Conservation (phyloP, 2,888 invertebrate species). For the Neoaliturus tenellus region DNA sequence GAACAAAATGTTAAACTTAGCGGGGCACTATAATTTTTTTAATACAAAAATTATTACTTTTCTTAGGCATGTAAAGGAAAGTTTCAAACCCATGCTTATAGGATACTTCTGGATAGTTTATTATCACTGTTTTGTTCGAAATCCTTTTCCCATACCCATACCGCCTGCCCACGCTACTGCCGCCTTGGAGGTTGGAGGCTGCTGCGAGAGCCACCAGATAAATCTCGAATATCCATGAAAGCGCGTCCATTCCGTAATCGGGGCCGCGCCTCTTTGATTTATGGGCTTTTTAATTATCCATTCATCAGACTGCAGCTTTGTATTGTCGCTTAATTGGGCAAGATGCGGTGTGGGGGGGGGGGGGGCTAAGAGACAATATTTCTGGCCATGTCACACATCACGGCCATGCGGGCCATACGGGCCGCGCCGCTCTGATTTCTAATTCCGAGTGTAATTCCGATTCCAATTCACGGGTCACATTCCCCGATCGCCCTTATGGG, state of each 20-base stretch:
- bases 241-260: conserved; percentile 5
- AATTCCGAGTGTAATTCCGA: conserved; percentile 2
- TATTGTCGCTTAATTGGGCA: conserved; percentile 51
- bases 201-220: not conserved
- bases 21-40: no score
- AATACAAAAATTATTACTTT: no score
- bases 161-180: not conserved
- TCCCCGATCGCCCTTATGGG: conserved; percentile 27
- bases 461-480: conserved; percentile 30
- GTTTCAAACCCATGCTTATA: no score
- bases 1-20: no score
- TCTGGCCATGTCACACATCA: not conserved
- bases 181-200: not conserved
- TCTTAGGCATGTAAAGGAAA: no score
- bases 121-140: no score
- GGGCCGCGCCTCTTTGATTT: conserved; percentile 37
- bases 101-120: no score
- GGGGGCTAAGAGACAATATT: conserved; percentile 21
- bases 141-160: not conserved
- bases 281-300: conserved; percentile 53
- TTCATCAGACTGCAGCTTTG: conserved; percentile 51
- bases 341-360: not conserved
- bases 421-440: not conserved
- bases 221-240: conserved; percentile 14
- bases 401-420: conserved; percentile 22